Conservation (phyloP, 2,797 vertebrate genomes). For the Thripadectes ignobilis region DNA sequence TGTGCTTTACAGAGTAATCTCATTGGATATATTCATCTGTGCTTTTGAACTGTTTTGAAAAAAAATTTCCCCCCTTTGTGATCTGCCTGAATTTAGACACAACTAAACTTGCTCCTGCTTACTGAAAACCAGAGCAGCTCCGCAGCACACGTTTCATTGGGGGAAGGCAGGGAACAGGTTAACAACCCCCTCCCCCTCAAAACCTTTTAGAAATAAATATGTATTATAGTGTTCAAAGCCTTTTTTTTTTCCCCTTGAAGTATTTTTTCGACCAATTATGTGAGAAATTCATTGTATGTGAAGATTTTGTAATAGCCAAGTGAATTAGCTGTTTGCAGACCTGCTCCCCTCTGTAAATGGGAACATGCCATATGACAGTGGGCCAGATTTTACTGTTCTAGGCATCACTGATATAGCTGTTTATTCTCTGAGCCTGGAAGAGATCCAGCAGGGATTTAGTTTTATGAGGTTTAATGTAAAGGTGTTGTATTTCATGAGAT, state of each 20-base stretch:
- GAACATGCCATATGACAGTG: constrained; percentile 63
- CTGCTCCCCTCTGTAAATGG: constrained; percentile 36
- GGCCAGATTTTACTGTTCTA: constrained; percentile 72
- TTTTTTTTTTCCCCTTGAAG: constrained; percentile 49
- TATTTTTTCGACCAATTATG: constrained; percentile 61
- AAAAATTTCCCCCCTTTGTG: neutral
- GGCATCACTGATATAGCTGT: constrained; percentile 76
- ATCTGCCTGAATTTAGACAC: neutral
- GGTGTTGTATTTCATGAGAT: constrained; percentile 85
- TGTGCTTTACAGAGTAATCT: neutral
- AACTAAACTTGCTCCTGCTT: neutral
- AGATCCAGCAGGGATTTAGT: constrained; percentile 77
- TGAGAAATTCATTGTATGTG: constrained; percentile 67
- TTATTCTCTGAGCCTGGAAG: constrained; percentile 77
- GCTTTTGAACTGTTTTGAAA: constrained; percentile 12
- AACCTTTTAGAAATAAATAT: constrained; percentile 6
- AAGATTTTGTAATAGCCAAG: constrained; percentile 66
- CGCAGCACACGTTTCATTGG: neutral
- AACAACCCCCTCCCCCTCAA: neutral
- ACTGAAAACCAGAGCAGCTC: neutral
- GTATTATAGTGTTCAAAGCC: constrained; percentile 6
- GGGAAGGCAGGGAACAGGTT: neutral
- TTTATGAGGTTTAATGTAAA: constrained; percentile 85
- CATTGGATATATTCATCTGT: neutral
- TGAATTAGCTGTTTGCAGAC: constrained; percentile 67